Base-by-base conservation (phyloP, 2,888 invertebrate genomes). In the Cantharis rufa region DNA sequence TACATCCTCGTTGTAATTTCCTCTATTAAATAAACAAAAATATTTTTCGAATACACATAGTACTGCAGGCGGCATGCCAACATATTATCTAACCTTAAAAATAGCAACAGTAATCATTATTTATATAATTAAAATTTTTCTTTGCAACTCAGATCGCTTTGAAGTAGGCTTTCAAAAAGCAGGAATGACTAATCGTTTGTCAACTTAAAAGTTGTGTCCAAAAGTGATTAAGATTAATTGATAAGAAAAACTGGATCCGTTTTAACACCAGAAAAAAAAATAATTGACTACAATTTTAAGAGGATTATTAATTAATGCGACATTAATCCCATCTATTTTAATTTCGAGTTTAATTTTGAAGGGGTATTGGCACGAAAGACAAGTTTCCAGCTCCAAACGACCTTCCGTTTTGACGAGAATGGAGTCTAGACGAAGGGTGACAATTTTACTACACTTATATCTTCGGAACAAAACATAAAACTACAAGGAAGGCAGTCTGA, bases 211-310 rank as follows among this genome's bases (percentile, higher is more conserved):
- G 24, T 66, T 66, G 72, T 66, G 66, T 66, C 72, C 61, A 66
- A 72, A 18, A 64, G 15, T 48, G 72, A 72, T 66, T 72, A 66
- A 66, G 72, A 72, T 66, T 72, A 72, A 72, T 72, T 72, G 66
- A 72, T 72, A 28, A 24, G 66, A 32, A 48, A 48, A 48, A 48
- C 48, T 48, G 48, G 48, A 48, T 48, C 48, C n/a, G 48, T 48
- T 48, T 48, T 48, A 48, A 48, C n/a, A 7, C 48, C 48, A n/a
- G n/a, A n/a, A 48, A n/a, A 48, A 16, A 21, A 72, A 72, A 48
- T 28, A 72, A 72, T 72, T n/a, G 48, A 48, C 48, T 48, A 13
- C n/a, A 48, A 48, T 48, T 48, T n/a, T 48, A 48, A 48, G n/a
- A 48, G 48, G 48, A 48, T 48, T 48, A 48, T 9, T 24, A 24